Base-by-base conservation (phyloP, 1,140 invertebrate genomes). In the Ridgeia piscesae region DNA sequence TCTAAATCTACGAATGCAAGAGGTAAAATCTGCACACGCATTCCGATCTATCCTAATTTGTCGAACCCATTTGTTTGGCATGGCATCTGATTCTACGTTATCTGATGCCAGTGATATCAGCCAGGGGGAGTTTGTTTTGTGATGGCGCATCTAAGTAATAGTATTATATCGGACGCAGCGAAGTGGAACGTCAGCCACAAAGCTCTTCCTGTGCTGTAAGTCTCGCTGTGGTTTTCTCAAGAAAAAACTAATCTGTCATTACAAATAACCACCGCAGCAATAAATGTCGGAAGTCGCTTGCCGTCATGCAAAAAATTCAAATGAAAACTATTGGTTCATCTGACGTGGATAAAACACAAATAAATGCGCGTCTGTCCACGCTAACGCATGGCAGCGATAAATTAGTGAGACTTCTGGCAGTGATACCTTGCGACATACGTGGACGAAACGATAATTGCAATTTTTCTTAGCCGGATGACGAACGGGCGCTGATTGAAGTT, bases 381-480 rank as follows among this genome's bases (percentile, higher is more conserved):
- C 27, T 77, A 77, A 77, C 27, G 58, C 58, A 77, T 31, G 58
- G 58, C 58, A 31, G 27, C 58, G 58, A 77, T 77, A 77, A 77
- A 77, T 77, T 77, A 77, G 14, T 21, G 27, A 31, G 58, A 77
- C 58, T 77, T 77, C 17, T 77, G 58, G 58, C 58, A 77, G 17
- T 31, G 58, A 77, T 77, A 77, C 58, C 58, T 77, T 27, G 58
- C 2, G 58, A 77, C 58, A 77, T 77, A 77, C 58, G 58, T 77
- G 58, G 58, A 77, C 58, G 58, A 77, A 77, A 77, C 58, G 58
- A 77, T 77, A 31, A 77, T 77, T 77, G 58, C 58, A 77, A 77
- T 77, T 77, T 77, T 77, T 77, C 58, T 77, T 77, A 21, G 14
- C 58, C 58, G 14, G 58, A 77, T 77, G 58, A 77, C 14, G 58